Percentiles rank a stretch among this genome's conserved stretches.
phyloP scores from a whole-genome alignment of 30 jellyfish, hydroid and myxozoan species.

The Mastigias papua region DNA sequence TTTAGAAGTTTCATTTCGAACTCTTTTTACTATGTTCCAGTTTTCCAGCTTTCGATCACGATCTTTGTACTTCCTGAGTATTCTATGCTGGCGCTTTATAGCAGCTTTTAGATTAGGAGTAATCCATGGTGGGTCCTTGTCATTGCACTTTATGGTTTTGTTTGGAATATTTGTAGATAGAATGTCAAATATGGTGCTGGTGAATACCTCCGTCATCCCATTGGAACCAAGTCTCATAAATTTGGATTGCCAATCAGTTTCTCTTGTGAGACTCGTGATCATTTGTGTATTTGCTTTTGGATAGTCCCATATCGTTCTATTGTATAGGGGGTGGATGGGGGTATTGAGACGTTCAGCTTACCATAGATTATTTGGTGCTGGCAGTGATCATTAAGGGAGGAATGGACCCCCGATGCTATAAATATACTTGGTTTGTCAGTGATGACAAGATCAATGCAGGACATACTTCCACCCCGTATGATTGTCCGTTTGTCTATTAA shows the following conservation, averaged over 20 bases:
- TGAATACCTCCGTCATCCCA: constrained; percentile 12
- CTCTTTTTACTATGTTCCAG: constrained; percentile 37
- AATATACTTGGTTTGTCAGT: constrained; percentile 69
- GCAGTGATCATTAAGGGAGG: constrained; percentile 62
- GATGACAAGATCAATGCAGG: constrained; percentile 56
- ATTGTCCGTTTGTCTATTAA: constrained; percentile 53
- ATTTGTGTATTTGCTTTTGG: constrained; percentile 10
- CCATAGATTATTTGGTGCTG: constrained; percentile 40
- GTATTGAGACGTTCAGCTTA: constrained; percentile 13
- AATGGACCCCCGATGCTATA: constrained; percentile 66
- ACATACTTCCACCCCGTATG: constrained; percentile 49
- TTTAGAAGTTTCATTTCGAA: constrained; percentile 27
- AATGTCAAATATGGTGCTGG: neutral
- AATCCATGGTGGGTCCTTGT: constrained; percentile 49
- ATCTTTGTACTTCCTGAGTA: constrained; percentile 1
- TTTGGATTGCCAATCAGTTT: constrained; percentile 30
- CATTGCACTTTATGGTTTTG: constrained; percentile 9
- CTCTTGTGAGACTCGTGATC: neutral
- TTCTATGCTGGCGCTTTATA: constrained; percentile 37
- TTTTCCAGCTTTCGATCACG: constrained; percentile 44
- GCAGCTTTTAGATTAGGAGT: constrained; percentile 39
- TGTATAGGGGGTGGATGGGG: constrained; percentile 48
- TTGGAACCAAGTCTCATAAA: constrained; percentile 4
- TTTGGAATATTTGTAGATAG: constrained; percentile 31
- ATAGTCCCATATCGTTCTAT: constrained; percentile 44